A percentile compares a stretch with the other conserved stretches of the same genome.
phyloP scores from a whole-genome alignment of 2,888 invertebrate genomes.

The Agrotis puta region DNA sequence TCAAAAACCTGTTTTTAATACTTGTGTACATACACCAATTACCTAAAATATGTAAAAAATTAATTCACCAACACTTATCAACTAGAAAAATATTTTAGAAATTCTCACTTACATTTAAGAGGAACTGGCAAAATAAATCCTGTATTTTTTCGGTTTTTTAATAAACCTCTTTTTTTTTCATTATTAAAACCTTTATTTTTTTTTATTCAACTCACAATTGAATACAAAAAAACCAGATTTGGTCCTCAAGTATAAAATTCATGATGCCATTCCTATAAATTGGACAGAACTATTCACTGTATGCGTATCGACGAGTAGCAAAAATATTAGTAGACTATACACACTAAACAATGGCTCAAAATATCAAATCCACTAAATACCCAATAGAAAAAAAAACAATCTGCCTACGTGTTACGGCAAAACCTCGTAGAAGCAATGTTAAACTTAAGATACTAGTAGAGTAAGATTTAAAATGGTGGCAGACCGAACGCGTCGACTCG shows the following conservation, averaged over 20 bases:
- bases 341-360: constrained; percentile 87
- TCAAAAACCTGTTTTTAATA: constrained; percentile 76
- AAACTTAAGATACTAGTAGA: constrained; percentile 86
- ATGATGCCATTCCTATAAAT: constrained; percentile 88
- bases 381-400: constrained; percentile 82
- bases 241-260: constrained; percentile 87
- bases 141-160: constrained; percentile 79
- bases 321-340: constrained; percentile 89
- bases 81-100: constrained; percentile 90
- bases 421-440: constrained; percentile 84
- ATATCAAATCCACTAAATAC: constrained; percentile 88
- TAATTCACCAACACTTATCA: constrained; percentile 89
- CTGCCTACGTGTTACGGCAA: constrained; percentile 80
- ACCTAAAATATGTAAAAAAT: constrained; percentile 83
- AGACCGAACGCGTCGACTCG: constrained; percentile 66
- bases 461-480: constrained; percentile 83
- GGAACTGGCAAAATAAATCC: constrained; percentile 91
- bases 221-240: constrained; percentile 84
- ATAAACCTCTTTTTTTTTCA: constrained; percentile 46
- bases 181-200: constrained; percentile 41
- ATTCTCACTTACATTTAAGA: constrained; percentile 91
- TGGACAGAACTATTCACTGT: constrained; percentile 85
- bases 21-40: constrained; percentile 82
- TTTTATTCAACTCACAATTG: constrained; percentile 76
- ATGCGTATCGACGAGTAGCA: constrained; percentile 84